Percentiles rank a stretch among this genome's conserved stretches.
Conservation (phyloP, 1,140 invertebrate species). For the Lordiphosa stackelbergi region DNA sequence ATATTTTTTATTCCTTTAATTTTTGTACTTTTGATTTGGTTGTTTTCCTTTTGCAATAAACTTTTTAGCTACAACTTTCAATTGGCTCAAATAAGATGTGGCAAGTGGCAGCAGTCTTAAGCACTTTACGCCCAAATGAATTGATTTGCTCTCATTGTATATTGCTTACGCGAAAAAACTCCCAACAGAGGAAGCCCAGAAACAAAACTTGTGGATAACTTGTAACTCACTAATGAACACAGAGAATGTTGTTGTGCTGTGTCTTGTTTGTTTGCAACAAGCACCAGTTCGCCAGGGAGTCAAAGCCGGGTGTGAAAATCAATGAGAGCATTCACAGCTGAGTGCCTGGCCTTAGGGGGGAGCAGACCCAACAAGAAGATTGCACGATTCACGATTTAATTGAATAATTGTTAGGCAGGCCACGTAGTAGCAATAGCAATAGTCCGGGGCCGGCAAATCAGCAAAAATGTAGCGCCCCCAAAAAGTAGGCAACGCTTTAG, state of each 20-base stretch:
- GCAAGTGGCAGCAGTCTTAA: slow-evolving; percentile 29
- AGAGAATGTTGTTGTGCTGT: background rate
- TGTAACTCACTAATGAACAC: slow-evolving; percentile 56
- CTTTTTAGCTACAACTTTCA: slow-evolving; percentile 20
- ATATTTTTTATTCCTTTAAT: background rate
- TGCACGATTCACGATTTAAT: slow-evolving; percentile 70
- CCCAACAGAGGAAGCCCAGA: slow-evolving; percentile 7
- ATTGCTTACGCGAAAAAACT: slow-evolving; percentile 34
- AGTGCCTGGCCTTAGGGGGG: slow-evolving; percentile 30
- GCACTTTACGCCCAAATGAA: slow-evolving; percentile 57
- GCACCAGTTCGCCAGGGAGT: slow-evolving; percentile 23
- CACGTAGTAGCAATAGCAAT: slow-evolving; percentile 34
- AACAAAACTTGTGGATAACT: slow-evolving; percentile 35
- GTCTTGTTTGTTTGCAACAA: slow-evolving; percentile 11
- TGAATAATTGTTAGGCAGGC: slow-evolving; percentile 72
- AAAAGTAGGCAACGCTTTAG: slow-evolving; percentile 32
- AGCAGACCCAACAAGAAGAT: slow-evolving; percentile 4
- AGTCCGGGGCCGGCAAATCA: slow-evolving; percentile 27
- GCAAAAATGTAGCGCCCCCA: slow-evolving; percentile 16
- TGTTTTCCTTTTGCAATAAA: background rate
- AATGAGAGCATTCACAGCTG: slow-evolving; percentile 40
- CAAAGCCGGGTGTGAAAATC: slow-evolving; percentile 42
- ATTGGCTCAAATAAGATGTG: slow-evolving; percentile 48
- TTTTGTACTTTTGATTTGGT: too few species aligned
- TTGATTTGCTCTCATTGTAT: slow-evolving; percentile 48